Conservation (phyloP, 2,888 invertebrate species). For the Acronicta alni region DNA sequence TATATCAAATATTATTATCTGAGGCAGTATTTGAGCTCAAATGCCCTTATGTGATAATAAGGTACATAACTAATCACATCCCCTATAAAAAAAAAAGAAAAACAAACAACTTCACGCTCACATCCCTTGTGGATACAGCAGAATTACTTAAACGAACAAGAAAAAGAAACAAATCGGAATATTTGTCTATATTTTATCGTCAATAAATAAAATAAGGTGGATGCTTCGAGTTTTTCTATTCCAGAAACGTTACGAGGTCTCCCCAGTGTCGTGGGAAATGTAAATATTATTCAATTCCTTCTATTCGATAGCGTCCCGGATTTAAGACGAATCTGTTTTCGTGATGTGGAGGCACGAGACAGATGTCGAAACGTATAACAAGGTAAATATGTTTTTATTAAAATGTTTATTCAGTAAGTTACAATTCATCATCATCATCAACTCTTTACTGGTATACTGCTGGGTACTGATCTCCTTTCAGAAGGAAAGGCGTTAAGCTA, state of each 20-base stretch:
- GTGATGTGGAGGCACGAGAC: conserved; percentile 23
- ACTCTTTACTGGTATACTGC: too few species aligned
- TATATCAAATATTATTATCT: too few species aligned
- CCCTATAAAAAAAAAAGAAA: conserved; percentile 4
- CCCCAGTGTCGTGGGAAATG: conserved; percentile 49
- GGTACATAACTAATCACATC: neutral
- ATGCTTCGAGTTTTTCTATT: conserved; percentile 47
- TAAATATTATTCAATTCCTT: conserved; percentile 65
- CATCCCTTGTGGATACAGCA: conserved; percentile 9
- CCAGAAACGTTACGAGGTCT: conserved; percentile 36
- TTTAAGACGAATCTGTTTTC: conserved; percentile 48
- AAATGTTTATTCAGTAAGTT: conserved; percentile 1
- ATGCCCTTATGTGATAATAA: too few species aligned
- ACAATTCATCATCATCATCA: too few species aligned
- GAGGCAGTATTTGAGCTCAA: too few species aligned
- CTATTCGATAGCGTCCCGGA: conserved; percentile 47
- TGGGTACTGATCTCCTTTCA: too few species aligned
- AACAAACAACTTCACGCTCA: conserved; percentile 13
- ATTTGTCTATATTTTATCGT: conserved; percentile 38
- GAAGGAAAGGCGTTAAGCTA: too few species aligned
- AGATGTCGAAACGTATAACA: conserved; percentile 19
- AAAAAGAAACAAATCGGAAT: conserved; percentile 38
- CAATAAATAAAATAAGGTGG: conserved; percentile 40
- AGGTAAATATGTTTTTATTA: conserved; percentile 27
- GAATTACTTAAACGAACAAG: conserved; percentile 25